A percentile compares a stretch with the other conserved stretches of the same genome.
Conservation (phyloP, 2,797 vertebrate genomes). For the Coilia nasus region DNA sequence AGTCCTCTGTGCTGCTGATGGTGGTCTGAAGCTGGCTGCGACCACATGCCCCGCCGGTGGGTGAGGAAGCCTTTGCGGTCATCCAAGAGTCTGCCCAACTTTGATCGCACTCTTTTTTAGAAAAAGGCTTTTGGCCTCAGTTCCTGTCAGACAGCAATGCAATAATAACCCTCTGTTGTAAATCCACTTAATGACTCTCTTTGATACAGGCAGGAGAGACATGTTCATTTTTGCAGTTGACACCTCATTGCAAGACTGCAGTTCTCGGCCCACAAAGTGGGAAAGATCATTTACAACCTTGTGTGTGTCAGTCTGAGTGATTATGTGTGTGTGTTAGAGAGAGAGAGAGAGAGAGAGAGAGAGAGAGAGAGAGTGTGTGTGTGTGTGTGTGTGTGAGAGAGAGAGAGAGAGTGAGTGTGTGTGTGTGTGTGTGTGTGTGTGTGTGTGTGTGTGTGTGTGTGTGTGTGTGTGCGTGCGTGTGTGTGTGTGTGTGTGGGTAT, state of each 20-base stretch:
- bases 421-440: too few relatives aligned
- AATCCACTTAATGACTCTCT: neutral
- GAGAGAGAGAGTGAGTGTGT: too few relatives aligned
- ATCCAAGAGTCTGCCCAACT: neutral
- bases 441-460: too few relatives aligned
- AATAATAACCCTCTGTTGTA: neutral
- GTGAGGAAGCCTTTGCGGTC: neutral
- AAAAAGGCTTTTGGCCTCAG: neutral
- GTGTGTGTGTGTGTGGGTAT: too few relatives aligned
- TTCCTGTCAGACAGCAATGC: neutral
- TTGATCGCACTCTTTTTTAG: neutral
- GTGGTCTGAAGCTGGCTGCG: neutral
- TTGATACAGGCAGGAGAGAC: slow-evolving; percentile 1
- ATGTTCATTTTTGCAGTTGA: slow-evolving; percentile 9
- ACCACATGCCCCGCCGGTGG: neutral
- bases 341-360: too few relatives aligned
- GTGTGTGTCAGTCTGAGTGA: neutral
- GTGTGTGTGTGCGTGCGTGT: neutral
- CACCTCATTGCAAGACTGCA: slow-evolving; percentile 7
- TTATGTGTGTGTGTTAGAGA: too few relatives aligned
- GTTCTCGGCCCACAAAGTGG: neutral
- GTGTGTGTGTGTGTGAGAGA: too few relatives aligned
- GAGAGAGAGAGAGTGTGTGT: too few relatives aligned
- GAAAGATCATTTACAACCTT: neutral
- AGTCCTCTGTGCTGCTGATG: slow-evolving; percentile 20